Conservation (phyloP, 2,797 vertebrate species). For the Tachyglossus aculeatus region DNA sequence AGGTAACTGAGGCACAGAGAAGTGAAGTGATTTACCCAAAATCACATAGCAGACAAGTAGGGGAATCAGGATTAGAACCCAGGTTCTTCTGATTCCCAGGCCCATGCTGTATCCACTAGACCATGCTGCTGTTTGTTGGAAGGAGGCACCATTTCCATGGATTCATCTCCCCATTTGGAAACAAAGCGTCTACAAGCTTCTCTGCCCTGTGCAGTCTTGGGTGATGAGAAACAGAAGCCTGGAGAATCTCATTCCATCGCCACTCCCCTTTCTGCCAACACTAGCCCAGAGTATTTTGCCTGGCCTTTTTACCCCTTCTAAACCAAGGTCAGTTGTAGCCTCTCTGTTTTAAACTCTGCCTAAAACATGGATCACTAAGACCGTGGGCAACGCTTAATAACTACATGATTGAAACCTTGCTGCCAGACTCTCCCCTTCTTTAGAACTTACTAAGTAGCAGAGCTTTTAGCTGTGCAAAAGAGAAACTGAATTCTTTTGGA, state of each 20-base stretch:
- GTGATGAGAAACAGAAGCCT: conserved; percentile 62
- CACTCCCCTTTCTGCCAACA: conserved; percentile 38
- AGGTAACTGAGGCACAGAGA: too few species aligned
- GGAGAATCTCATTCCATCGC: conserved; percentile 52
- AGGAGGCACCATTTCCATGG: conserved; percentile 53
- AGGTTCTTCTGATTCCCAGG: too few species aligned
- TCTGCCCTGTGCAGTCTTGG: conserved; percentile 56
- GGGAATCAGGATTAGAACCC: too few species aligned
- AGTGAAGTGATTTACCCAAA: too few species aligned
- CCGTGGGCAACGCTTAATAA: conserved; percentile 28
- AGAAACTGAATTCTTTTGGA: conserved; percentile 2
- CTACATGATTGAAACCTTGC: conserved; percentile 1
- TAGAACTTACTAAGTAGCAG: background rate
- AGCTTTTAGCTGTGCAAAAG: background rate
- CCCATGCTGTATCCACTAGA: too few species aligned
- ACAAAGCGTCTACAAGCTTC: too few species aligned
- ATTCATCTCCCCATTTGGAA: conserved; percentile 38
- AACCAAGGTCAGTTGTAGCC: conserved; percentile 52
- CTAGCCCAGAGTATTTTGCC: conserved; percentile 53
- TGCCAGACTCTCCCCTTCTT: background rate
- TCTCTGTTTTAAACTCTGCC: conserved; percentile 27
- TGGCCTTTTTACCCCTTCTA: conserved; percentile 32
- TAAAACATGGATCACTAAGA: conserved; percentile 9
- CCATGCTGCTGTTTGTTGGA: too few species aligned
- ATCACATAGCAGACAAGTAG: too few species aligned